Conservation (phyloP, 2,113 vertebrate genomes). For the Gila orcuttii region DNA sequence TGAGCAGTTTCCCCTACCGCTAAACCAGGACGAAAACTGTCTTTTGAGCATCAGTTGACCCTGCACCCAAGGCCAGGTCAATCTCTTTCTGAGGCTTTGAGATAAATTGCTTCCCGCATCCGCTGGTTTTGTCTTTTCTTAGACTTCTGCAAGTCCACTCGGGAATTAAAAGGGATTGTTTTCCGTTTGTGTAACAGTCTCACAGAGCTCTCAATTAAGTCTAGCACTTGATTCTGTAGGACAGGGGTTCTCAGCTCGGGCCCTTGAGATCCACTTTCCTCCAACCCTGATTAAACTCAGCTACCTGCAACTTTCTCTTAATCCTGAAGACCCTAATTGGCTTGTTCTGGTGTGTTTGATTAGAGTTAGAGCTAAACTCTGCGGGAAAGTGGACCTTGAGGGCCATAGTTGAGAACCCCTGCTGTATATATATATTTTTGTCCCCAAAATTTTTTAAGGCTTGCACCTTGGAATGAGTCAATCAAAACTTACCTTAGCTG, state of each 20-base stretch:
- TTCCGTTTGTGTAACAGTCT: slow-evolving; percentile 39
- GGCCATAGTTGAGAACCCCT: no score
- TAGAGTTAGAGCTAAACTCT: no score
- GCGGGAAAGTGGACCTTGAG: no score
- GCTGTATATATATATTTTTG: no score
- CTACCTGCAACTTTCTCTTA: no score
- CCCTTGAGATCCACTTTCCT: no score
- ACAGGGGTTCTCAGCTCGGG: neutral
- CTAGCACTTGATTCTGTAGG: slow-evolving; percentile 70
- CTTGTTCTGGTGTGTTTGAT: no score
- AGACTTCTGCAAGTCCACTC: slow-evolving; percentile 17
- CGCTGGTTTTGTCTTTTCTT: slow-evolving; percentile 40
- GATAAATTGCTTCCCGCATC: slow-evolving; percentile 64
- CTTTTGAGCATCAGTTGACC: slow-evolving; percentile 61
- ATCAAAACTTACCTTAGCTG: no score
- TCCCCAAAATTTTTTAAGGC: no score
- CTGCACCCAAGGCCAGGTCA: slow-evolving; percentile 52
- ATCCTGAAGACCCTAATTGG: no score
- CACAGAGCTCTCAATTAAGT: slow-evolving; percentile 71
- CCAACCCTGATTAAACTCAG: no score
- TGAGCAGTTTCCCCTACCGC: slow-evolving; percentile 25
- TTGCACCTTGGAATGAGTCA: no score
- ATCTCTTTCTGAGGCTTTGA: slow-evolving; percentile 61
- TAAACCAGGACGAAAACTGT: slow-evolving; percentile 40
- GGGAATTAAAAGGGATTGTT: slow-evolving; percentile 42